phyloP scores from a whole-genome alignment of 2,888 invertebrate genomes.

The Hirtodrosophila histrioides region DNA sequence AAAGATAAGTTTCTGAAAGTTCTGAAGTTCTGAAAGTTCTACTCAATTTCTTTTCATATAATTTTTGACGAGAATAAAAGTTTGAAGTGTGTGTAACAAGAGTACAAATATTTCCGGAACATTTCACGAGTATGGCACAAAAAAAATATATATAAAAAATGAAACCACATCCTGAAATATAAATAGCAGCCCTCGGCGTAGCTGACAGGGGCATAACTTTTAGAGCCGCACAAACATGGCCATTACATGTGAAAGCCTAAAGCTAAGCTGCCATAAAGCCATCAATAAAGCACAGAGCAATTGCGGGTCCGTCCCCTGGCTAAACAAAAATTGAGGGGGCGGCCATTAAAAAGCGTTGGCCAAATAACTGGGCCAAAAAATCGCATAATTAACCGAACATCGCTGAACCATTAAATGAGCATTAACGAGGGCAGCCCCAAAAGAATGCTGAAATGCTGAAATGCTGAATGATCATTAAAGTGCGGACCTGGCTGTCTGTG shows the following conservation, averaged over 20 bases:
- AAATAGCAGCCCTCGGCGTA: neutral
- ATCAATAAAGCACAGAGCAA: constrained; percentile 68
- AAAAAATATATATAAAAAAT: too few relatives aligned
- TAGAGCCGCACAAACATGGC: constrained; percentile 67
- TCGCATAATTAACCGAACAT: constrained; percentile 70
- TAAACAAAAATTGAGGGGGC: constrained; percentile 6
- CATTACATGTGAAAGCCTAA: constrained; percentile 72
- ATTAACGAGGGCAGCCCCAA: constrained; percentile 40
- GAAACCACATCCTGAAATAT: too few relatives aligned
- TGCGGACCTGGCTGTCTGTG: constrained; percentile 28
- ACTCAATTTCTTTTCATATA: too few relatives aligned
- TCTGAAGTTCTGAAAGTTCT: too few relatives aligned
- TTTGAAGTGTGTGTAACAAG: too few relatives aligned
- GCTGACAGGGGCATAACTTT: constrained; percentile 65
- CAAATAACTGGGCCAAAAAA: constrained; percentile 68
- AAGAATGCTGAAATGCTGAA: constrained; percentile 8
- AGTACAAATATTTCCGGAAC: too few relatives aligned
- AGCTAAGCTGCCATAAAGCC: constrained; percentile 60
- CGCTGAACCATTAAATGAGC: constrained; percentile 64
- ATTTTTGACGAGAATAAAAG: too few relatives aligned
- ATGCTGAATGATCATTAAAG: constrained; percentile 33
- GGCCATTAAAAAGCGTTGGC: constrained; percentile 66
- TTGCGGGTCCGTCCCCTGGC: constrained; percentile 13
- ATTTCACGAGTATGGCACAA: too few relatives aligned
- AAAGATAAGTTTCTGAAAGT: too few relatives aligned